Percentiles rank a stretch among this genome's conserved stretches.
phyloP scores from a whole-genome alignment of 2,888 invertebrate genomes.

The Pollenia angustigena region DNA sequence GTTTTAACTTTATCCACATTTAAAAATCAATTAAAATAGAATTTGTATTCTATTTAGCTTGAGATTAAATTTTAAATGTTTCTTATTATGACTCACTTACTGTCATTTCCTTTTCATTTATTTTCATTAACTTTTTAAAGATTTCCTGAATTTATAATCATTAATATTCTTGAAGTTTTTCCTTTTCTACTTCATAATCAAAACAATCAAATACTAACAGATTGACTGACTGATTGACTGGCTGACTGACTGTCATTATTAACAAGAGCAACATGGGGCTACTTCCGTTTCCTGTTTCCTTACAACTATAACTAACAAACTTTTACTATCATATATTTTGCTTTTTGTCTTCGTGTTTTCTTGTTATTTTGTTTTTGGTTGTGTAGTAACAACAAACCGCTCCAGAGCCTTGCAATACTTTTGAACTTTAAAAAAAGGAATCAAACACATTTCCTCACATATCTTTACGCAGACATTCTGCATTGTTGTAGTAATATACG shows the following conservation, averaged over 20 bases:
- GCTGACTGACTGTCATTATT: conserved; percentile 14
- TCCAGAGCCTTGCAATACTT: neutral
- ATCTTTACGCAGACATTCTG: neutral
- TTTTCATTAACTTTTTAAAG: neutral
- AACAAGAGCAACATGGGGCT: conserved; percentile 27
- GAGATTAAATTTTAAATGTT: neutral
- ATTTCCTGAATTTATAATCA: conserved; percentile 1
- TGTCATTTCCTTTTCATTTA: neutral
- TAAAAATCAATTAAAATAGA: no score
- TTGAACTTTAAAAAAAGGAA: neutral
- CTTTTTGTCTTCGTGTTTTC: neutral
- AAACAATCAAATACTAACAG: conserved; percentile 14
- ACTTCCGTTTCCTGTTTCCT: conserved; percentile 10
- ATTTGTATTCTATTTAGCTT: no score
- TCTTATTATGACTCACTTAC: neutral
- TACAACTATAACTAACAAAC: neutral
- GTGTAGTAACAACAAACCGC: neutral
- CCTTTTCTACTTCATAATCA: neutral
- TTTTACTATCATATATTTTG: no score
- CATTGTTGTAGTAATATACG: neutral
- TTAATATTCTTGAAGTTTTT: conserved; percentile 2
- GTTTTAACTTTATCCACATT: no score
- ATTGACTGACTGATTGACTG: no score
- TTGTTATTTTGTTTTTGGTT: neutral
- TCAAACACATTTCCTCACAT: neutral